Conservation (phyloP, 2,888 invertebrate species). For the Xiphydria camelus region DNA sequence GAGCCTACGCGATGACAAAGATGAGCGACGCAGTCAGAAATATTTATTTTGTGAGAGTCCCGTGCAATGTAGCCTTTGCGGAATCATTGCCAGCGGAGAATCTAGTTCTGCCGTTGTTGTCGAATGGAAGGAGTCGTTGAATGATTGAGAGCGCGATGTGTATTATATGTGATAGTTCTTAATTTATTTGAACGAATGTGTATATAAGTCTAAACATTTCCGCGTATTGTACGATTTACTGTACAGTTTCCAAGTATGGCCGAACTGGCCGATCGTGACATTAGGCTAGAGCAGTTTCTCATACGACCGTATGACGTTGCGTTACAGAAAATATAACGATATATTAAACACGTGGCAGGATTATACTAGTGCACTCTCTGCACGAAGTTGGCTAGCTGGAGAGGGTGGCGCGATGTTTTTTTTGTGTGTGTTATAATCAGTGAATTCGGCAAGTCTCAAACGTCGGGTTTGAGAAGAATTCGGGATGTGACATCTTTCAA, state of each 20-base stretch:
- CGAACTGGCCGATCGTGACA: conserved; percentile 29
- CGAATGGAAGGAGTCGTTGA: conserved; percentile 1
- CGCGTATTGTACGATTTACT: conserved; percentile 15
- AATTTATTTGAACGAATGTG: conserved; percentile 50
- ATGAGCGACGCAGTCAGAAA: neutral
- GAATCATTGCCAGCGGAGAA: conserved; percentile 12
- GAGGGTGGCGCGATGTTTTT: no score
- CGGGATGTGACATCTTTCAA: no score
- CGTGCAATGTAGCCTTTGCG: conserved; percentile 10
- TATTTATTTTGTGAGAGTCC: conserved; percentile 23
- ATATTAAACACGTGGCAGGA: no score
- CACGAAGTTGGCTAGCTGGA: no score
- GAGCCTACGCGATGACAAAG: no score
- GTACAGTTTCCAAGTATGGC: conserved; percentile 37
- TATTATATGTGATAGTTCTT: conserved; percentile 41
- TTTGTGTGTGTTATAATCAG: no score
- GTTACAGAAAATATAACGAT: no score
- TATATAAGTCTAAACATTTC: conserved; percentile 29
- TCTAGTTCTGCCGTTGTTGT: no score
- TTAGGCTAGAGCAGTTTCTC: conserved; percentile 11
- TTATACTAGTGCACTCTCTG: no score
- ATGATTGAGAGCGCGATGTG: conserved; percentile 1
- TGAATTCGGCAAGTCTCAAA: no score
- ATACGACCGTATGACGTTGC: no score
- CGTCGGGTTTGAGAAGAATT: no score